Evolutionary conservation across 2,888 invertebrate species (phyloP).

Genomic region (Seladonia tumulorum): DNA sequence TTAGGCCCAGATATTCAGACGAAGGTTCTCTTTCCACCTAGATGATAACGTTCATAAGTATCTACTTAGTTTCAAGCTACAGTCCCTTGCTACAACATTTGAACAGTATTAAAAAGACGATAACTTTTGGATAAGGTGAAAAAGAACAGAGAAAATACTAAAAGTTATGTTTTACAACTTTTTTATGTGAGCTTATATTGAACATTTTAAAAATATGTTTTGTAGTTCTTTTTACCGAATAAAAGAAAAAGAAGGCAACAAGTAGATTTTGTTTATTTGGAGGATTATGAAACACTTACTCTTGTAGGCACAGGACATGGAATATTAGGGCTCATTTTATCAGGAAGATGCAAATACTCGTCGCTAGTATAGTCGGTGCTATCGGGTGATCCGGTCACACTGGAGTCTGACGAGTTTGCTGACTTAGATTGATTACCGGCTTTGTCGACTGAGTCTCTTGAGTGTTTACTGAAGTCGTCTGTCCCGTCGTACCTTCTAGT

Average conservation of each 20-base stretch:
- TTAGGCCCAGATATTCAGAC: conserved; percentile 80
- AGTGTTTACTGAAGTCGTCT: conserved; percentile 71
- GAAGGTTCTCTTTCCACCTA: conserved; percentile 78
- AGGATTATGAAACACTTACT: conserved; percentile 65
- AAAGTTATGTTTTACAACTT: too few species aligned
- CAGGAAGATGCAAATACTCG: conserved; percentile 83
- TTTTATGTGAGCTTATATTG: too few species aligned
- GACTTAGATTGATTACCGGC: conserved; percentile 72
- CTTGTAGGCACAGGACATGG: conserved; percentile 76
- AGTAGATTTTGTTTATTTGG: background rate
- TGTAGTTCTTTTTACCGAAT: too few species aligned
- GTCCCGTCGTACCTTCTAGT: conserved; percentile 78
- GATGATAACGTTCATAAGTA: background rate
- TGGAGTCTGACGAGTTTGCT: conserved; percentile 79
- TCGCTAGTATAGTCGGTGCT: conserved; percentile 84
- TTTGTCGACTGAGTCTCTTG: conserved; percentile 66
- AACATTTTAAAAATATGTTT: too few species aligned
- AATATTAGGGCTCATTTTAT: conserved; percentile 81
- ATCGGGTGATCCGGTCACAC: conserved; percentile 83
- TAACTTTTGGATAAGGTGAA: too few species aligned
- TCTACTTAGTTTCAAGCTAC: background rate
- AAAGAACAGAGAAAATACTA: too few species aligned
- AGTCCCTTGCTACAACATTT: too few species aligned
- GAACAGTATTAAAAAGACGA: too few species aligned
- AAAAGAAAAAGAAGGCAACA: background rate